These are phyloP conservation scores for Halichondria panicea DNA, from an alignment of 37 sponge, comb jelly and placozoan species.

Conservation along the genomic window DNA sequence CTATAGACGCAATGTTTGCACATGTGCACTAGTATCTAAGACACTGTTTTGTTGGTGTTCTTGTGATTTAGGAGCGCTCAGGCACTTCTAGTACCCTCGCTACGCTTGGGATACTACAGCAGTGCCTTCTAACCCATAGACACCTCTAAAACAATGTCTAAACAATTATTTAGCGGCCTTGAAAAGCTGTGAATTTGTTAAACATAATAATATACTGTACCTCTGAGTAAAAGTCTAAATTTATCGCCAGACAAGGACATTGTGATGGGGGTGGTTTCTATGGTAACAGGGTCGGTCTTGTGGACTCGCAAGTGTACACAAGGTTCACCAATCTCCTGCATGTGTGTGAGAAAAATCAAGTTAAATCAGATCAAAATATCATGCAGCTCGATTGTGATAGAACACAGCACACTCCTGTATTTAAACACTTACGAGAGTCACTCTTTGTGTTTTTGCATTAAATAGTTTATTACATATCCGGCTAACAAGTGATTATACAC, in stretches of 20 bases:
- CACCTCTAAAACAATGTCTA: neutral
- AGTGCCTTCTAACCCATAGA: neutral
- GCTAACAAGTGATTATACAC: no score
- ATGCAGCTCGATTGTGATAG: neutral
- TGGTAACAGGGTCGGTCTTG: slow-evolving; percentile 32
- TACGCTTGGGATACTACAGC: neutral
- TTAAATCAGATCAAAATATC: neutral
- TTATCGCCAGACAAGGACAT: slow-evolving; percentile 50
- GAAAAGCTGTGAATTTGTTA: neutral
- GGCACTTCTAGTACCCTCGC: neutral
- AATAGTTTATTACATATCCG: no score
- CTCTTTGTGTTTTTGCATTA: no score
- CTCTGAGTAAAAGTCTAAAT: slow-evolving; percentile 65
- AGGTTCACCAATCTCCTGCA: slow-evolving; percentile 73
- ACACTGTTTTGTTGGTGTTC: no score
- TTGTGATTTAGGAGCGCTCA: no score
- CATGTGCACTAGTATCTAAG: no score
- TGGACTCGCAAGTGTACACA: slow-evolving; percentile 63
- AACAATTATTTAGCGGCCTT: neutral
- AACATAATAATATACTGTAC: slow-evolving; percentile 6
- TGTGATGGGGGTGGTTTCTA: slow-evolving; percentile 31
- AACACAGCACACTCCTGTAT: no score
- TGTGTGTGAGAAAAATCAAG: neutral
- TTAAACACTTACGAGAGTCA: no score
- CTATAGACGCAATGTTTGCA: no score